Base-by-base conservation (phyloP, 2,113 vertebrate species). In the Cavia aperea region DNA sequence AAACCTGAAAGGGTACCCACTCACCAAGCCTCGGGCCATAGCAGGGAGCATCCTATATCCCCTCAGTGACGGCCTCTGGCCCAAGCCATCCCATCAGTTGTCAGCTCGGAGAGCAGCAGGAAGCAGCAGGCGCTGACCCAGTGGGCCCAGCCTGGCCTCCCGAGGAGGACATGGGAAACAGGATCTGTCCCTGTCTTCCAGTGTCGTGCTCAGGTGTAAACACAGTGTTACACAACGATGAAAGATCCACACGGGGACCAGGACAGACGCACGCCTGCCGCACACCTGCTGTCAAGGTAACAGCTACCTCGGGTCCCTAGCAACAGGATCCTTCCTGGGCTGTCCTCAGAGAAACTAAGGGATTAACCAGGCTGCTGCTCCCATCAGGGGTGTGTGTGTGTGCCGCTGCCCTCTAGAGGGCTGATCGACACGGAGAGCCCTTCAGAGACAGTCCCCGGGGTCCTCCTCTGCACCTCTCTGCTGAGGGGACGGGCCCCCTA, bases 261-360 rank as follows among this genome's bases (percentile, higher is more conserved):
- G 66, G 62, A 95, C 70, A 94, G 93, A 95, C 0, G 39, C 91
- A 88, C 0, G 79, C 15, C 72, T 43, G 95, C 94, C 95, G 95
- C 89, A 88, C 0, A 91, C 19, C 66, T 43, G 95, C 95, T 96
- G 95, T 92, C 95, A 96, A 92, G 96, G 96, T 91, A 96, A 96
- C 94, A 93, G 66, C 81, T 90, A 91, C 85, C 92, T 93, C 91
- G 1, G 12, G 84, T 90, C 92, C 96, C 93, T 86, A 90, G 95
- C 96, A 97, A 97, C 95, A 65, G 70, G 91, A 86, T 96, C 96
- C 95, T 97, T 92, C 81, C 1, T 43, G 96, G 88, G 92, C 84
- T 85, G 84, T 84, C 73, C 70, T 95, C 75, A 87, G 84, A 97
- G 92, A 92, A 88, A 91, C 91, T 24, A 73, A 78, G 85, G 93